Percentiles rank a stretch among this genome's conserved stretches.
phyloP scores from a whole-genome alignment of 2,113 vertebrate genomes.

The Microcebus jonahi region DNA sequence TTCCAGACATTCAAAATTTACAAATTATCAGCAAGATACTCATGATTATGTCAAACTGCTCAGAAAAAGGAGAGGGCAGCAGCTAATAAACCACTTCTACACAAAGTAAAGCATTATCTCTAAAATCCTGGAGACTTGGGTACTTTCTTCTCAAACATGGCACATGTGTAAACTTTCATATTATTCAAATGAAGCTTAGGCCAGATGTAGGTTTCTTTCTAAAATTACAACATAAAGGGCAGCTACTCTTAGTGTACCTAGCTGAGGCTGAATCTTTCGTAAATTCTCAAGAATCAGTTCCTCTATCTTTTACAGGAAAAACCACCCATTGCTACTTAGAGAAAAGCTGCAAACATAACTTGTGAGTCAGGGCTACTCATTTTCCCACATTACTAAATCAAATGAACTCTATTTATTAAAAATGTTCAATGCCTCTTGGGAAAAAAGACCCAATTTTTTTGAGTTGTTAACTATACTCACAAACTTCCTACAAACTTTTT shows the following conservation, averaged over 20 bases:
- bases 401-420: not conserved
- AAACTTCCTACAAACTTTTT: not conserved
- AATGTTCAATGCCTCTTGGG: not conserved
- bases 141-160: constrained; percentile 57
- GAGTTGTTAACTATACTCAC: not conserved
- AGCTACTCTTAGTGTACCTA: constrained; percentile 4
- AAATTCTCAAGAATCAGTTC: constrained; percentile 81
- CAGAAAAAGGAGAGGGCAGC: not conserved
- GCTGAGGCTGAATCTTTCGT: constrained; percentile 55
- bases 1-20: constrained; percentile 41
- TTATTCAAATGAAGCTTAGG: constrained; percentile 51
- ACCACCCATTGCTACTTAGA: constrained; percentile 63
- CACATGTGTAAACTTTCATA: constrained; percentile 7
- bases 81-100: not conserved
- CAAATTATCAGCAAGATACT: not conserved
- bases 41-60: not conserved
- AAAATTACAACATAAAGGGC: constrained; percentile 75
- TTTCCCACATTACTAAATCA: constrained; percentile 54
- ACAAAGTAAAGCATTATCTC: not conserved
- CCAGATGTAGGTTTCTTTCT: constrained; percentile 67
- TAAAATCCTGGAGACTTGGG: constrained; percentile 52
- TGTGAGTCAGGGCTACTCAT: not conserved
- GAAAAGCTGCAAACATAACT: constrained; percentile 7
- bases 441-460: not conserved
- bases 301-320: constrained; percentile 81